Base-by-base conservation (phyloP, 2,797 vertebrate species). In the Arremon aurantiirostris region DNA sequence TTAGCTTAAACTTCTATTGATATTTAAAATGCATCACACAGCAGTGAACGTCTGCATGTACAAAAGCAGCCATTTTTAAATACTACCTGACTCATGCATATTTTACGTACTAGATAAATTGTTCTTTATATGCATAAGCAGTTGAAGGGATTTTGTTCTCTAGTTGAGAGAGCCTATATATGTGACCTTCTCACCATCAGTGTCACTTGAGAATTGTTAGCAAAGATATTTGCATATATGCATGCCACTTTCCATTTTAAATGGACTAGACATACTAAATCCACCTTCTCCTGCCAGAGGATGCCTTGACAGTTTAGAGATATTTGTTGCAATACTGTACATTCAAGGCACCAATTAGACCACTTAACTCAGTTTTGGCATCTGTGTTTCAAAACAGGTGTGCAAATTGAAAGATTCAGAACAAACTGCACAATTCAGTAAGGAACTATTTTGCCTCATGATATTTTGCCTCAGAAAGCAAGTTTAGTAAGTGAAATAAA, bases 31-130 rank as follows among this genome's bases (percentile, higher is more conserved):
- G 13, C 21, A 85, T 34, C 9, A 23, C 28, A 71, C 14, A 75
- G 41, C 4, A 52, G 3, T 35, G 15, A 52, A 52, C 14, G 2
- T 49, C 46, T 72, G 35, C 35, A 77, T 69, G 11, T 44, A 80
- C 14, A 47, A 85, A 71, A 80, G 6, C 3, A 53, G 46, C 35
- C 0, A 4, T 47, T 72, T 86, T 86, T 13, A 77, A 86, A 52
- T 44, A 18, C 14, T 56, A 44, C 37, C 8, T 18, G 6, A 52
- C 13, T 34, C 14, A 15, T 1, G n/a, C 0, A 0, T 47, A 44
- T 56, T 75, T 71, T 52, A 53, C 19, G 13, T 52, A 70, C 3
- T 15, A 59, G 34, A n/a, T 14, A 79, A 50, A 82, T 20, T 44
- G 3, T 42, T 79, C 42, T 55, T 70, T 44, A 66, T 23, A 59